phyloP scores from a whole-genome alignment of 1,140 invertebrate genomes.

The Eriocheir sinensis region DNA sequence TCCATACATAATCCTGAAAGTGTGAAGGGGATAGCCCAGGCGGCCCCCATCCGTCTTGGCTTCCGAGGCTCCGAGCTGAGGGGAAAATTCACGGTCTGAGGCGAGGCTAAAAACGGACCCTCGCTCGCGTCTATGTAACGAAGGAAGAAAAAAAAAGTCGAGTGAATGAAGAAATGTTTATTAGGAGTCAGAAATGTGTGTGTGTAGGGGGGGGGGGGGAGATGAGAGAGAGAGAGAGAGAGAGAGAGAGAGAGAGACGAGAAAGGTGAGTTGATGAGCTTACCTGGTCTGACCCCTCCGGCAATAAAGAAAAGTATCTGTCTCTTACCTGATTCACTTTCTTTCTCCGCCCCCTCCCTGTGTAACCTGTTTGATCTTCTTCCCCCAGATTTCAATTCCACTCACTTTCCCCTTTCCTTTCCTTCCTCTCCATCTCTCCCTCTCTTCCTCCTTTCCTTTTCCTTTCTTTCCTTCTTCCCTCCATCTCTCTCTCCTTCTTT shows the following conservation, averaged over 20 bases:
- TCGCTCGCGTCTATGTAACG: neutral
- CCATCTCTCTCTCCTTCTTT: neutral
- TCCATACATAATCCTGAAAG: neutral
- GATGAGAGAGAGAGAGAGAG: constrained; percentile 21
- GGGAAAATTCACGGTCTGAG: neutral
- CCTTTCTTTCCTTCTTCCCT: neutral
- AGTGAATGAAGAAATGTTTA: neutral
- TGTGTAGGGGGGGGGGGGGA: neutral
- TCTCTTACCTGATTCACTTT: no score
- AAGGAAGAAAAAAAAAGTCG: neutral
- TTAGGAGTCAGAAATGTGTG: neutral
- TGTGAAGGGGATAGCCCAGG: constrained; percentile 11
- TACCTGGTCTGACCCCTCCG: no score
- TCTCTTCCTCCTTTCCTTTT: constrained; percentile 18
- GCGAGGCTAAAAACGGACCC: neutral
- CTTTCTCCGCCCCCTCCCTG: no score
- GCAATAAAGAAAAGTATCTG: no score
- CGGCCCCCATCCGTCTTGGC: neutral
- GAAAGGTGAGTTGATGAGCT: no score
- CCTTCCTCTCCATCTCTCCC: constrained; percentile 44
- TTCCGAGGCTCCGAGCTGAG: neutral
- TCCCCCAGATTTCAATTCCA: neutral
- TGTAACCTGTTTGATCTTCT: no score
- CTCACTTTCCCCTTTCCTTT: neutral
- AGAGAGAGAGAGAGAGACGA: constrained; percentile 23